Base-by-base conservation (phyloP, 30 jellyfish, hydroid and myxozoan genomes). In the Phacellophora camtschatica region DNA sequence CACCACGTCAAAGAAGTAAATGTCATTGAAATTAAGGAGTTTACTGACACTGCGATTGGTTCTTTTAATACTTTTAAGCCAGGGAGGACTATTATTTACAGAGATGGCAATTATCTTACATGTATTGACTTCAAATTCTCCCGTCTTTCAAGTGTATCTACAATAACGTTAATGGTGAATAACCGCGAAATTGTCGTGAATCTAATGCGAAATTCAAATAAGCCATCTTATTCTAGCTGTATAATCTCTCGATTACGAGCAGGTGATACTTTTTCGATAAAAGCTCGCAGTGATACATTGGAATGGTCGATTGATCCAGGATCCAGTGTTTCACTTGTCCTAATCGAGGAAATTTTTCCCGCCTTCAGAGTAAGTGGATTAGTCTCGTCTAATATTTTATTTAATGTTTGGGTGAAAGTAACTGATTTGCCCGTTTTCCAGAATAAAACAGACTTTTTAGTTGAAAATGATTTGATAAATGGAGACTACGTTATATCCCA, bases 341-440 rank as follows among this genome's bases (percentile, higher is more conserved):
- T 42, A 22, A 24, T 78, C 19, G 43, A 62, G 23, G 90, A 78
- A 51, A 39, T 61, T 0, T 62, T 34, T 25, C 74, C 82, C 8
- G 90, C 75, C 2, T 55, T 61, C 16, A 62, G 79, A 33, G 63
- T 58, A 22, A 54, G 82, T 35, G 3, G 53, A 30, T 48, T 28
- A 42, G 32, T 37, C 11, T 12, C 19, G 5, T 23, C 69, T 2
- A 24, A 59, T 15, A 4, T 10, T 29, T 2, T 33, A 13, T 35
- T 23, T 6, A 34, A 64, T 24, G 49, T 10, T 22, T 78, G 90
- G 90, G 20, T 58, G 19, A 78, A 78, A 46, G 74, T 78, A 0
- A 6, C 50, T 3, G 49, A 30, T 12, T 34, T 62, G 10, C n/a
- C 27, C 3, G 31, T 28, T 51, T n/a, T 22, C 37, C 25, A 9